Evolutionary conservation across 2,113 vertebrate genomes (phyloP), one percentile per base, ranked within the genome.

Genomic region (Anseranas semipalmata): DNA sequence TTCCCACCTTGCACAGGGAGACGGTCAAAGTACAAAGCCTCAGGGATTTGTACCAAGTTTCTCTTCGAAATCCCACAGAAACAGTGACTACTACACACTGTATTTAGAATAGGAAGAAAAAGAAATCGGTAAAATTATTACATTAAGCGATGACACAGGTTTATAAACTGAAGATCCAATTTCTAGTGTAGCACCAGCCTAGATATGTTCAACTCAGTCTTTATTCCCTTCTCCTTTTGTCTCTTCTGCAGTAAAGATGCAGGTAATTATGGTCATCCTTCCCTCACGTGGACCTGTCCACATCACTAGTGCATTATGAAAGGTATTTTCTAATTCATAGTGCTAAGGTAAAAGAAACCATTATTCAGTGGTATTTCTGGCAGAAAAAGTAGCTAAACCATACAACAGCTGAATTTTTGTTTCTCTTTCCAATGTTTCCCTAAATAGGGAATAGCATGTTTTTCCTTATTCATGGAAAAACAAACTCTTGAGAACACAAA

Each of bases 121-220:
- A 52, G 3, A 52, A 53, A 59, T 28, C 19, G 15, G 7, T 68
- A 45, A 59, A 66, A 88, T 77, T 50, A 5, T 41, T 60, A 30
- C 35, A 60, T 7, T 39, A 58, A 66, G 6, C 0, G 0, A 45
- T 15, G 27, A 58, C 13, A 33, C 3, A 65, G 21, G 25, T 60
- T 66, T 73, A 27, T 7, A 72, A 30, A 55, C 41, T 21, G 15
- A 89, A 72, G 15, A 68, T 20, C 7, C 15, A 30, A 7, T 46
- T 74, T 71, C n/a, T 74, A 50, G 59, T 12, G 21, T 8, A 78
- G 15, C 24, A 68, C 22, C 21, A 48, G 33, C 15, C 22, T 43
- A 30, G 16, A n/a, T 50, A 56, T 81, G 60, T 9, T 59, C 74
- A 52, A 56, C 8, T 18, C 32, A 2, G 15, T 43, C 37, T 77